Conservation (phyloP, 2,888 invertebrate genomes). For the Sphinx pinastri region DNA sequence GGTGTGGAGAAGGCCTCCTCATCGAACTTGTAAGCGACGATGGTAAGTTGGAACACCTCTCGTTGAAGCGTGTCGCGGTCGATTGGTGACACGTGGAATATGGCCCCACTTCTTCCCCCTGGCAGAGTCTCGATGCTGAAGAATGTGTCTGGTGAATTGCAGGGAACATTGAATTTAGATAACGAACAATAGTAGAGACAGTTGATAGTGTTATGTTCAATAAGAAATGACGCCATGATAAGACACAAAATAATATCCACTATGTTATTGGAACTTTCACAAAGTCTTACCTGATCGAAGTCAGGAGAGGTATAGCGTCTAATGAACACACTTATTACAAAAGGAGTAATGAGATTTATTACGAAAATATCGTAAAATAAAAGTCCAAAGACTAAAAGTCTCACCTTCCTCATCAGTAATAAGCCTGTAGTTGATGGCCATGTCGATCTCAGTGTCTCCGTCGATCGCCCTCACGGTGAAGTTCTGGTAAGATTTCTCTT, state of each 20-base stretch:
- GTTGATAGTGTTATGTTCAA: too few species aligned
- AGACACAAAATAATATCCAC: too few species aligned
- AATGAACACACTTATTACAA: too few species aligned
- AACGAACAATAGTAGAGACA: background rate
- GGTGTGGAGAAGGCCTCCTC: constrained; percentile 58
- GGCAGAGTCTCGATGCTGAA: constrained; percentile 63
- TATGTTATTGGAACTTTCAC: too few species aligned
- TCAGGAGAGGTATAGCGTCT: too few species aligned
- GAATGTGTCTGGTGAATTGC: constrained; percentile 60
- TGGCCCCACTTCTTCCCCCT: constrained; percentile 61
- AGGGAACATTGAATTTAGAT: background rate
- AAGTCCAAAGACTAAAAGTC: background rate
- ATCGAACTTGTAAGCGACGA: constrained; percentile 76
- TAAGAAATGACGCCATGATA: too few species aligned
- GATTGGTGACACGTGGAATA: constrained; percentile 65
- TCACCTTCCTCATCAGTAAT: constrained; percentile 63
- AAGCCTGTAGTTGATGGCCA: constrained; percentile 79
- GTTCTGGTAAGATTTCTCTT: constrained; percentile 74
- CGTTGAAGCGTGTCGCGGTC: constrained; percentile 74
- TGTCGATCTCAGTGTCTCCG: constrained; percentile 85
- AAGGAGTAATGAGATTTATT: too few species aligned
- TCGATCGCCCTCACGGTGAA: constrained; percentile 84
- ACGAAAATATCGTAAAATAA: too few species aligned
- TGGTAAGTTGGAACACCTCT: constrained; percentile 73
- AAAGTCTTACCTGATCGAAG: too few species aligned